Evolutionary conservation across 1,140 invertebrate species (phyloP), one percentile per base, ranked within the genome.

Genomic region (Lanistes nyassanus): DNA sequence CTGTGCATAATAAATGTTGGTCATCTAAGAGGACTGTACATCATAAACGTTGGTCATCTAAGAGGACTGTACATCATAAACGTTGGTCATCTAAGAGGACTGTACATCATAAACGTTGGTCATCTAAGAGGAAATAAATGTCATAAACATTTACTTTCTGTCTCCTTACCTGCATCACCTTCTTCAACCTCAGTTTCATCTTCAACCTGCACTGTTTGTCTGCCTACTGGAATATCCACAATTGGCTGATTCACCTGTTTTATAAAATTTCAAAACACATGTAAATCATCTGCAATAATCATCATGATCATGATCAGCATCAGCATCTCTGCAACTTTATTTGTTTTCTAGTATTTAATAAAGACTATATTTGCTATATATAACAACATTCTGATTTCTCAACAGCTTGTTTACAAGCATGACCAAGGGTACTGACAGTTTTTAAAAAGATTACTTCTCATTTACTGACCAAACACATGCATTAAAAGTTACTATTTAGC

Each of bases 131-230:
- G 51, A 13, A 13, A 53, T 53, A 23, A 53, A 13, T 13, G 13
- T 11, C 51, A 53, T 23, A 53, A 13, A 13, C 51, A 53, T 13
- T 11, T 53, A 53, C 9, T 26, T 26, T 16, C 11, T 19, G 29
- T 0, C 9, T 26, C 11, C 9, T 23, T 60, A 60, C 56, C 56
- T 60, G 56, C n/a, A 60, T 60, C 23, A 9, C 9, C 56, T 26
- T 60, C 56, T 23, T 60, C 56, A 60, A 60, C 9, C 56, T 60
- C 56, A 26, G 56, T 60, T 31, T 60, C 56, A 60, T 60, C 56
- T 60, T n/a, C 29, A 23, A 7, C 56, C 9, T 9, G 13, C 56
- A 19, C 11, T 60, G 23, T 23, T 60, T 9, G 13, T 60, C 6
- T 60, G 2, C 23, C 56, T 60, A 1, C 23, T 60, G 2, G 56